Percentiles rank a stretch among this genome's conserved stretches.
phyloP scores from a whole-genome alignment of 2,888 invertebrate genomes.

The Drosophila aldrichi region DNA sequence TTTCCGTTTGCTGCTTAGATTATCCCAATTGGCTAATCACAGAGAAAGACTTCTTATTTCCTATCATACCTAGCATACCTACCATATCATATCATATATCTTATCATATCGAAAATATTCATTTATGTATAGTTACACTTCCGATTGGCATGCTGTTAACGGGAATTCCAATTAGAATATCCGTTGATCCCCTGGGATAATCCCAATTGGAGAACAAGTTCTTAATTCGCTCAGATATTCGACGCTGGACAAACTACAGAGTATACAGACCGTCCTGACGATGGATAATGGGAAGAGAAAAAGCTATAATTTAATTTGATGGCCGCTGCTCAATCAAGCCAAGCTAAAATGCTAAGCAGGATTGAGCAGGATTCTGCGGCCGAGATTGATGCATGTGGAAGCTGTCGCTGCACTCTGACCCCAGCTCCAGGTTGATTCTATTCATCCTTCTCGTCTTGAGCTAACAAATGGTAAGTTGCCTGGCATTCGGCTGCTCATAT shows the following conservation, averaged over 20 bases:
- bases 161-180: constrained; percentile 5
- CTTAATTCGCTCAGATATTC: background rate
- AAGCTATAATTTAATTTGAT: background rate
- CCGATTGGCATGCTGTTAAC: constrained; percentile 19
- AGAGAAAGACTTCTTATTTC: too few relatives aligned
- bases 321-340: background rate
- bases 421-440: background rate
- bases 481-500: constrained; percentile 29
- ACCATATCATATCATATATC: too few relatives aligned
- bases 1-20: too few relatives aligned
- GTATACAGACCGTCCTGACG: background rate
- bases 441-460: constrained; percentile 6
- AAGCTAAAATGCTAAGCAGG: background rate
- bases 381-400: constrained; percentile 37
- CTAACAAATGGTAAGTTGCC: constrained; percentile 47
- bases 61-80: too few relatives aligned
- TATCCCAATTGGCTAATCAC: too few relatives aligned
- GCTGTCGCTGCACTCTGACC: constrained; percentile 27
- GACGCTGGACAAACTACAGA: background rate
- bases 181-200: background rate
- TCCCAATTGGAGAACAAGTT: too few relatives aligned
- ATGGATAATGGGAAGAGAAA: fast-evolving
- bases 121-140: too few relatives aligned
- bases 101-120: too few relatives aligned
- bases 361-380: too few relatives aligned